Evolutionary conservation across 2,888 invertebrate genomes (phyloP).

Genomic region (Hypolimnas misippus): DNA sequence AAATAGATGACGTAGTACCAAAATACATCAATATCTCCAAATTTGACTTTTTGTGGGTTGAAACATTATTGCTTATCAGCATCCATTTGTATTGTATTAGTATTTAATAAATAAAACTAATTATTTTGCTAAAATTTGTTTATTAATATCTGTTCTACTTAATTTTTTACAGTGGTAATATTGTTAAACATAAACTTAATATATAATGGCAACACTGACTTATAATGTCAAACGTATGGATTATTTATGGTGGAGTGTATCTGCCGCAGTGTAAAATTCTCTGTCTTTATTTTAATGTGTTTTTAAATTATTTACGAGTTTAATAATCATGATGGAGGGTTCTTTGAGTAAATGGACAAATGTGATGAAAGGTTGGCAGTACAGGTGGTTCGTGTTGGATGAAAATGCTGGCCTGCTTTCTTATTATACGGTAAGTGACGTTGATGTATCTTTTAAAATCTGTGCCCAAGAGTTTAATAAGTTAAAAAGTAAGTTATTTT

Average conservation of each 20-base stretch:
- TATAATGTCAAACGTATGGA: constrained; percentile 72
- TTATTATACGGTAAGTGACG: constrained; percentile 96
- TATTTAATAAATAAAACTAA: too few species aligned
- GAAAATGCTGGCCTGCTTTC: constrained; percentile 97
- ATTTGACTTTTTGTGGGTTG: too few species aligned
- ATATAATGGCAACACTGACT: constrained; percentile 55
- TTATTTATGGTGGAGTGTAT: constrained; percentile 66
- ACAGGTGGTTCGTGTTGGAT: constrained; percentile 99
- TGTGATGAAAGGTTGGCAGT: constrained; percentile 99
- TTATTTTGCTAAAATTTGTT: too few species aligned
- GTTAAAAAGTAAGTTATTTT: constrained; percentile 3
- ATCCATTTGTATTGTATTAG: too few species aligned
- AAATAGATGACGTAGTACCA: too few species aligned
- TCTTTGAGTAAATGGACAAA: constrained; percentile 98
- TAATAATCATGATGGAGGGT: constrained; percentile 91
- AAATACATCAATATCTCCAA: too few species aligned
- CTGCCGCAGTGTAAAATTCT: constrained; percentile 68
- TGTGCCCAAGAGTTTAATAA: constrained; percentile 11
- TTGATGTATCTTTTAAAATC: constrained; percentile 44
- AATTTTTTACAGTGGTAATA: constrained; percentile 26
- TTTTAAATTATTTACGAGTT: constrained; percentile 65
- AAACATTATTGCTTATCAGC: too few species aligned
- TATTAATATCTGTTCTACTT: too few species aligned
- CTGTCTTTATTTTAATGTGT: constrained; percentile 71
- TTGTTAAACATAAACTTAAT: constrained; percentile 41